Base-by-base conservation (phyloP, 1,140 invertebrate species). In the Drosophila jambulina region DNA sequence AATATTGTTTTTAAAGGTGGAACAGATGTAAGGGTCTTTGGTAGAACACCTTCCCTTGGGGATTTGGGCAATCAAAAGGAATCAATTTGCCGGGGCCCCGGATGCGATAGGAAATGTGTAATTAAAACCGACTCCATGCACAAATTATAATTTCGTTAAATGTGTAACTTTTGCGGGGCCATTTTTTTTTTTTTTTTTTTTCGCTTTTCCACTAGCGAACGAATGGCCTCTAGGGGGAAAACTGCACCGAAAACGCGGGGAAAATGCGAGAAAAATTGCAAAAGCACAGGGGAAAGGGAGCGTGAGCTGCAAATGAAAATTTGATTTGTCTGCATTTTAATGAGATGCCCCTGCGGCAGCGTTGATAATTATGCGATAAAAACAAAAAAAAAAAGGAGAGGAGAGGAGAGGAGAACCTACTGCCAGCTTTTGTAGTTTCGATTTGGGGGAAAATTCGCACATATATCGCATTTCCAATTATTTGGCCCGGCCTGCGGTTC, bases 241-340 rank as follows among this genome's bases (percentile, higher is more conserved):
- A 36, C 48, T 63, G 43, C 64, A 67, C 29, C 25, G 45, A 48
- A 17, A 17, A 5, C 17, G 32, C 53, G 34, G 38, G 25, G 36
- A 34, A 67, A 46, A 68, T 63, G 43, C 58, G 62, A 57, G 32
- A 25, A 57, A 71, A 57, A 46, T 48, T 7, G 58, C 13, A 48
- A 69, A 71, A 15, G 27, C 21, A 34, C 29, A 23, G 4, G 32
- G 25, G 27, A 6, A 6, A 5, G 12, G 13, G 10, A 17, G 48
- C 10, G 6, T 9, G n/a, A 36, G 65, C 42, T 72, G 69, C 21
- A 84, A 67, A 82, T 67, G 74, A 58, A 86, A 78, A 85, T 81
- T 85, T 85, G 82, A 85, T 85, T 78, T 77, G 75, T 77, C 67
- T 82, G 82, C 75, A 87, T 87, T 86, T 86, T 87, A 86, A 86